phyloP scores from a whole-genome alignment of 2,888 invertebrate species.

The Lamellibrachia satsuma region DNA sequence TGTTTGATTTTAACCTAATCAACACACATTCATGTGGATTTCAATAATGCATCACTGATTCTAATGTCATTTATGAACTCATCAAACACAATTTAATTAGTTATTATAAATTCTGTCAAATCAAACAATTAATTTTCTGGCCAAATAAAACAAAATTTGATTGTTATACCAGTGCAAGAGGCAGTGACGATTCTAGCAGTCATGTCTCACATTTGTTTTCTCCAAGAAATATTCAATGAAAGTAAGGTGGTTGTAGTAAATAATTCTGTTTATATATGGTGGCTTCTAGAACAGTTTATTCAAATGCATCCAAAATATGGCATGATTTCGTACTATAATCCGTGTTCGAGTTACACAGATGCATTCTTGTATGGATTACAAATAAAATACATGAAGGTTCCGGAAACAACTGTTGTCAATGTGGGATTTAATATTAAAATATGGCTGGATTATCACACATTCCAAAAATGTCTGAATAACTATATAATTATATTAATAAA shows the following conservation, averaged over 20 bases:
- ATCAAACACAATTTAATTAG: neutral
- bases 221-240: no score
- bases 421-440: neutral
- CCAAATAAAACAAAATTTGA: no score
- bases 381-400: neutral
- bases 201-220: no score
- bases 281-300: no score
- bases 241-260: no score
- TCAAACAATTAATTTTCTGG: neutral
- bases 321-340: no score
- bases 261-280: no score
- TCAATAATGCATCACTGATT: neutral
- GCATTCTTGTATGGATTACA: neutral
- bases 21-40: neutral
- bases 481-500: constrained; percentile 22
- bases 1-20: no score
- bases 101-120: neutral
- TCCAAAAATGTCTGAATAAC: neutral
- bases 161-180: no score
- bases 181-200: no score
- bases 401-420: neutral
- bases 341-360: no score
- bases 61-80: neutral
- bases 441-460: neutral
- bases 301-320: no score